These are phyloP conservation scores for Leptinotarsa juncta DNA, from an alignment of 2,888 invertebrate species.

Conservation along the genomic window DNA sequence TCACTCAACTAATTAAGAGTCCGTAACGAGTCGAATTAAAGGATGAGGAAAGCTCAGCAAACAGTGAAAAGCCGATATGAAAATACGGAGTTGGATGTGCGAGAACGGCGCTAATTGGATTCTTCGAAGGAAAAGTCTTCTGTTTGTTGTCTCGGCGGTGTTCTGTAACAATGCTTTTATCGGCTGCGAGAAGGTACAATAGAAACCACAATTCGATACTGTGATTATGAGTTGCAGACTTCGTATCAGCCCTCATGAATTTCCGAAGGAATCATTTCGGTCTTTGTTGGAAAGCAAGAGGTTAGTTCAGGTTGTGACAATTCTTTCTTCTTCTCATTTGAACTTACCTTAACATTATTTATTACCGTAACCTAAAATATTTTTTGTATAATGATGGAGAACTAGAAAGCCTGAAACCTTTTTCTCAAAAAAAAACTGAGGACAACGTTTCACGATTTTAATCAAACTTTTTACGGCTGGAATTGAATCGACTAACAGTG, in stretches of 20 bases:
- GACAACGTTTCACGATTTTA: too few relatives aligned
- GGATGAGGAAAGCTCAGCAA: conserved; percentile 34
- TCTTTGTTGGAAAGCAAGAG: too few relatives aligned
- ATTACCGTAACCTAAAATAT: too few relatives aligned
- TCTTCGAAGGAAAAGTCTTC: conserved; percentile 19
- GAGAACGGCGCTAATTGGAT: conserved; percentile 30
- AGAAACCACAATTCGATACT: not conserved
- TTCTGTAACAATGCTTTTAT: conserved; percentile 1
- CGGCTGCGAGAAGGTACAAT: not conserved
- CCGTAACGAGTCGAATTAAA: conserved; percentile 32
- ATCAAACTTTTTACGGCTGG: too few relatives aligned
- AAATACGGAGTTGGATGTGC: conserved; percentile 27
- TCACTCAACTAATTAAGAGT: conserved; percentile 35
- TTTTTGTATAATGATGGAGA: too few relatives aligned
- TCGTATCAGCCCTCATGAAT: not conserved
- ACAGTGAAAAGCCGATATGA: conserved; percentile 32
- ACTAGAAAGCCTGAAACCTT: too few relatives aligned
- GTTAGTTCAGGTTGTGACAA: too few relatives aligned
- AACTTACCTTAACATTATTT: too few relatives aligned
- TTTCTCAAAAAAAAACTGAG: too few relatives aligned
- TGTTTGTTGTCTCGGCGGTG: conserved; percentile 18
- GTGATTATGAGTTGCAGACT: not conserved
- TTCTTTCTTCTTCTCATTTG: too few relatives aligned
- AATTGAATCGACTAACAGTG: too few relatives aligned
- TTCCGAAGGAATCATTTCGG: too few relatives aligned